phyloP scores from a whole-genome alignment of 2,888 invertebrate genomes.

The Phaedon cochleariae region DNA sequence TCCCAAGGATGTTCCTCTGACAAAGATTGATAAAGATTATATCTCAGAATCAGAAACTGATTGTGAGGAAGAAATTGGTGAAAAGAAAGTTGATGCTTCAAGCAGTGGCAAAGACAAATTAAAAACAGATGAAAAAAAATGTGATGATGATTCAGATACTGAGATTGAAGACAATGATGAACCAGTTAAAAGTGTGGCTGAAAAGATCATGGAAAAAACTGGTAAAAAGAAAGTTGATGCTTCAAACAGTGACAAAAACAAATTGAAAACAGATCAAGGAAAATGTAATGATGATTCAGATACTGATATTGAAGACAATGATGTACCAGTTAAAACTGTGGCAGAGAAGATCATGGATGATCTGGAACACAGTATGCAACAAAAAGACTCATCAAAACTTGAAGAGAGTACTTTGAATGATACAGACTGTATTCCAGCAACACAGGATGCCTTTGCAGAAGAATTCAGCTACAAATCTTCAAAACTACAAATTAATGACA shows the following conservation, averaged over 20 bases:
- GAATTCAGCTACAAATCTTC: constrained; percentile 23
- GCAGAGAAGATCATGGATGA: constrained; percentile 17
- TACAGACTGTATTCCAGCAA: constrained; percentile 48
- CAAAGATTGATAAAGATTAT: neutral
- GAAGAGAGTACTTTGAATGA: constrained; percentile 36
- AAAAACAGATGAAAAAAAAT: constrained; percentile 8
- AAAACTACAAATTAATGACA: constrained; percentile 9
- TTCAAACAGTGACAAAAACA: neutral
- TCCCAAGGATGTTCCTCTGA: no score
- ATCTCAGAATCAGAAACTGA: constrained; percentile 29
- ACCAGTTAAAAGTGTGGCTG: constrained; percentile 4
- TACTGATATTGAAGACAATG: constrained; percentile 41
- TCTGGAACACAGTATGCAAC: constrained; percentile 31
- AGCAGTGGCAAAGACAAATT: neutral
- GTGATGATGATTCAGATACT: constrained; percentile 38
- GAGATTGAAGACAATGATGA: constrained; percentile 37
- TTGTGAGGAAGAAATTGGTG: constrained; percentile 27
- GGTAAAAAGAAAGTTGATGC: no score
- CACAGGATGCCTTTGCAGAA: constrained; percentile 44
- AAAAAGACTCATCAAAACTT: constrained; percentile 8
- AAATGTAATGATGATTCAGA: constrained; percentile 32
- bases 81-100: neutral
- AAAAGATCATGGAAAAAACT: constrained; percentile 5
- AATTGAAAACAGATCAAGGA: constrained; percentile 9
- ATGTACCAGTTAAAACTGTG: constrained; percentile 2